These are phyloP conservation scores for Caloenas nicobarica DNA, from an alignment of 2,113 vertebrate species.

Conservation along the genomic window DNA sequence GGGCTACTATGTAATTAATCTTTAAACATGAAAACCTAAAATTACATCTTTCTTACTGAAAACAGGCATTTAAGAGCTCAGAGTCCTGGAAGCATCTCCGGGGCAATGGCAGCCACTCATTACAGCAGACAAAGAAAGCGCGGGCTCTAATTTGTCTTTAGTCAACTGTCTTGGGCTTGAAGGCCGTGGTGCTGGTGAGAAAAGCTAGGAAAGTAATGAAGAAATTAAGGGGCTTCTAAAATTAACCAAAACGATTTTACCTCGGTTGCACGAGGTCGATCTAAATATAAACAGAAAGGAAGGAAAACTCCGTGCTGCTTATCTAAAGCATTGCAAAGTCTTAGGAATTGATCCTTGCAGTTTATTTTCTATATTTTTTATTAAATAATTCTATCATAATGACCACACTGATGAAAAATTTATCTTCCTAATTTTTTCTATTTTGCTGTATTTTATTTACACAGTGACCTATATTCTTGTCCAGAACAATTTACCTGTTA, in stretches of 20 bases:
- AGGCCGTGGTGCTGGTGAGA: conserved; percentile 42
- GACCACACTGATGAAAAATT: neutral
- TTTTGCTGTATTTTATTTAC: neutral
- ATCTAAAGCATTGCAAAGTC: conserved; percentile 19
- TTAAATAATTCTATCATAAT: conserved; percentile 33
- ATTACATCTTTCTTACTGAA: conserved; percentile 70
- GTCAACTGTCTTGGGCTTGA: conserved; percentile 68
- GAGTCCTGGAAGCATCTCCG: conserved; percentile 35
- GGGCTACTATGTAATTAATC: conserved; percentile 73
- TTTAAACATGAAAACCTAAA: conserved; percentile 40
- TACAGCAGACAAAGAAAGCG: conserved; percentile 73
- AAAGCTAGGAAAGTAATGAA: conserved; percentile 31
- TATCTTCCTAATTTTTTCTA: neutral
- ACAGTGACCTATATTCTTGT: neutral
- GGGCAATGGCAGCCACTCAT: conserved; percentile 77
- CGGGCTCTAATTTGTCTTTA: conserved; percentile 75
- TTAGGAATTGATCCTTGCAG: neutral
- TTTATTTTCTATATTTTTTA: conserved; percentile 54
- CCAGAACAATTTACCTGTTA: neutral
- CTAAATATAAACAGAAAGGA: conserved; percentile 75
- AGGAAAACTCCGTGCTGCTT: conserved; percentile 56
- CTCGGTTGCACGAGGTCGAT: conserved; percentile 54
- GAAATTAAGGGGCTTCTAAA: conserved; percentile 71
- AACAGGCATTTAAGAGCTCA: conserved; percentile 71
- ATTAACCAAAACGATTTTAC: conserved; percentile 71